phyloP scores from a whole-genome alignment of 2,113 vertebrate genomes.

The Pollimyrus isidori region DNA sequence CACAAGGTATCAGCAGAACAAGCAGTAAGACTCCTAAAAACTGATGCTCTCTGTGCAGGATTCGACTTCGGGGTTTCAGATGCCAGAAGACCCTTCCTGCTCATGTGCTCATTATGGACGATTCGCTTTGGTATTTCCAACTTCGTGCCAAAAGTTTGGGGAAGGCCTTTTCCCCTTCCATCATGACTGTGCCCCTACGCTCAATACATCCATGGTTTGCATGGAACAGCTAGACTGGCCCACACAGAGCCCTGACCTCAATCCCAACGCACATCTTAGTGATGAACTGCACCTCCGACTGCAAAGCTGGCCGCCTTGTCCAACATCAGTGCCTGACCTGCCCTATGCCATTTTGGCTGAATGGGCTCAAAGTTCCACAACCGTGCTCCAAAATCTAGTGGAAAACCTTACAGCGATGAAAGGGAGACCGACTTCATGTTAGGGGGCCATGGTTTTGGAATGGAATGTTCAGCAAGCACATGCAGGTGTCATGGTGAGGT shows the following conservation, averaged over 20 bases:
- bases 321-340: too few relatives aligned
- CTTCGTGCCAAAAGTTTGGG: too few relatives aligned
- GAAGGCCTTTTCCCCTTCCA: too few relatives aligned
- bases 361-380: not conserved
- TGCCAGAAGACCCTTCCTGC: too few relatives aligned
- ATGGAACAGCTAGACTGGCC: not conserved
- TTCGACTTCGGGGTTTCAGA: too few relatives aligned
- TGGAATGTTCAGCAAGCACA: not conserved
- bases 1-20: not conserved
- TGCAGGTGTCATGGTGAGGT: not conserved
- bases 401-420: not conserved
- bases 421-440: not conserved
- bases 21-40: not conserved
- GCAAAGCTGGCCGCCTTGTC: too few relatives aligned
- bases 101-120: too few relatives aligned
- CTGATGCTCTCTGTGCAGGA: too few relatives aligned
- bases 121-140: too few relatives aligned
- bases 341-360: too few relatives aligned
- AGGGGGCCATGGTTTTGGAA: not conserved
- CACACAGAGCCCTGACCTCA: not conserved
- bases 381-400: not conserved
- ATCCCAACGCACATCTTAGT: not conserved
- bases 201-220: not conserved
- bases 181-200: too few relatives aligned
- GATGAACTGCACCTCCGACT: not conserved